These are phyloP conservation scores for Netelia inedita DNA, from an alignment of 2,888 invertebrate genomes.

Conservation along the genomic window DNA sequence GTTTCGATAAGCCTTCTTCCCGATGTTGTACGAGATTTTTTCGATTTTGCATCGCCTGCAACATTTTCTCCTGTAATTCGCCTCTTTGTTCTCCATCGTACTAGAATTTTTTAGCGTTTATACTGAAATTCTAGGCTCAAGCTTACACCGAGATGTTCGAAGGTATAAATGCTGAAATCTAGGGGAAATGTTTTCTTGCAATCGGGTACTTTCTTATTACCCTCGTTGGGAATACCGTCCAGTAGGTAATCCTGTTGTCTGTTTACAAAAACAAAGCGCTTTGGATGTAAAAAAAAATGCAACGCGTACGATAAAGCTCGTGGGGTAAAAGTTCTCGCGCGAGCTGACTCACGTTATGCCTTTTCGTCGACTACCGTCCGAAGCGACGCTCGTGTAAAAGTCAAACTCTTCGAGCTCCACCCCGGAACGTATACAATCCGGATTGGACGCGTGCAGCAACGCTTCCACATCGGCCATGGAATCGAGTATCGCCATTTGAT, in stretches of 20 bases:
- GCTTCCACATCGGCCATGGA: constrained; percentile 88
- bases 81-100: background rate
- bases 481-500: constrained; percentile 87
- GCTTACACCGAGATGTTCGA: constrained; percentile 88
- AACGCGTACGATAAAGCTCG: background rate
- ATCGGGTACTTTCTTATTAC: constrained; percentile 86
- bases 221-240: constrained; percentile 80
- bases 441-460: constrained; percentile 87
- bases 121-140: background rate
- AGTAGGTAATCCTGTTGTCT: constrained; percentile 78
- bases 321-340: background rate
- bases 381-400: constrained; percentile 88
- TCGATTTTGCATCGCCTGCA: constrained; percentile 86
- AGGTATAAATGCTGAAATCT: constrained; percentile 88
- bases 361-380: constrained; percentile 87
- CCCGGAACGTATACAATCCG: constrained; percentile 89
- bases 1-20: constrained; percentile 86
- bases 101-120: background rate
- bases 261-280: constrained; percentile 30
- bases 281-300: constrained; percentile 8
- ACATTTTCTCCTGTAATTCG: constrained; percentile 20
- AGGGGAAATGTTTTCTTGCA: constrained; percentile 88
- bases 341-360: constrained; percentile 83
- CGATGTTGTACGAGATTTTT: constrained; percentile 86
- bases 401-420: constrained; percentile 89